Percentiles rank a stretch among this genome's conserved stretches.
Evolutionary conservation across 2,113 vertebrate species (phyloP).

Genomic region (Embiotoca jacksoni): DNA sequence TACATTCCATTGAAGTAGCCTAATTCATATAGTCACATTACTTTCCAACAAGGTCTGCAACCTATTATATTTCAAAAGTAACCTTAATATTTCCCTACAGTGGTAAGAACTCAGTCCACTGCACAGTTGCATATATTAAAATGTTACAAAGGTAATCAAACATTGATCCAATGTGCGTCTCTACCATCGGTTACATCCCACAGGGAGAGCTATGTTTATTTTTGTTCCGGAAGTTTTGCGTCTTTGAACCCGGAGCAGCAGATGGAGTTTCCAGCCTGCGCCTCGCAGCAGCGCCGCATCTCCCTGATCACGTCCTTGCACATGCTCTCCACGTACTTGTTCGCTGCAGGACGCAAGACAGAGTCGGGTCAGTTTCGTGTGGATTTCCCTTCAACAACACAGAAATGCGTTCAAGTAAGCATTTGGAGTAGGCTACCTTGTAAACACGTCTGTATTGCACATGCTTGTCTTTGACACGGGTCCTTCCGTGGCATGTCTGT

Average conservation of each 20-base stretch:
- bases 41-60: no score
- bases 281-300: conserved; percentile 74
- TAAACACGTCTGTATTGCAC: conserved; percentile 77
- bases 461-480: conserved; percentile 79
- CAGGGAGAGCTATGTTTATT: not conserved
- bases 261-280: conserved; percentile 48
- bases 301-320: conserved; percentile 74
- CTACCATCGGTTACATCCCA: not conserved
- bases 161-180: conserved; percentile 17
- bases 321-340: conserved; percentile 75
- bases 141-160: not conserved
- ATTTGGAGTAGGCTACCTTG: conserved; percentile 63
- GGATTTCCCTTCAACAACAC: not conserved
- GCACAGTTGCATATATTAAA: no score
- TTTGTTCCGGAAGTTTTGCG: conserved; percentile 32
- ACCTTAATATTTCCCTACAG: no score
- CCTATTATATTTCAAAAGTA: no score
- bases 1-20: no score
- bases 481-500: conserved; percentile 77
- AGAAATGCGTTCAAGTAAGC: not conserved
- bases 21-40: no score
- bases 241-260: conserved; percentile 79
- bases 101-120: no score
- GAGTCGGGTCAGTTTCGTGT: not conserved
- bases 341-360: conserved; percentile 50